phyloP scores from a whole-genome alignment of 2,888 invertebrate genomes.

The Taenaris catops region DNA sequence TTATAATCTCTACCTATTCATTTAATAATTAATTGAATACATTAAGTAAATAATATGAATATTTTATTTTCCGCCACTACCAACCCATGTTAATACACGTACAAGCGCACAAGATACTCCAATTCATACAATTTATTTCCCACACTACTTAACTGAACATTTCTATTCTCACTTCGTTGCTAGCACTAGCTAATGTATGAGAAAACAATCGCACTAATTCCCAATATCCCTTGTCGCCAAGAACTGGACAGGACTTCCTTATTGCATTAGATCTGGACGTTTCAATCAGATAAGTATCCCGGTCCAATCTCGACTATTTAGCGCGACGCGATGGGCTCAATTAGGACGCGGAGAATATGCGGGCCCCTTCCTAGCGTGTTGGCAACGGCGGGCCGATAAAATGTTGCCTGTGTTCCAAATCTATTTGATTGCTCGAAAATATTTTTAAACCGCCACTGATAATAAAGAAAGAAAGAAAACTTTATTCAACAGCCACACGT shows the following conservation, averaged over 20 bases:
- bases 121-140: no score
- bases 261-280: conserved; percentile 58
- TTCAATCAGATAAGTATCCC: conserved; percentile 66
- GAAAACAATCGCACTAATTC: conserved; percentile 31
- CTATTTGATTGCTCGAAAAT: background rate
- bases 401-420: background rate
- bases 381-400: conserved; percentile 12
- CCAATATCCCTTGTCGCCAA: conserved; percentile 50
- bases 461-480: no score
- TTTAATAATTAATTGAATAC: no score
- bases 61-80: no score
- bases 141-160: background rate
- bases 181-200: conserved; percentile 4
- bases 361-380: conserved; percentile 57
- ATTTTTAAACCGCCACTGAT: background rate
- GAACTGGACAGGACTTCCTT: conserved; percentile 63
- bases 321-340: conserved; percentile 75
- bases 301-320: conserved; percentile 73
- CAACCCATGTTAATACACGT: no score
- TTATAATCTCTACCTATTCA: no score
- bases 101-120: no score
- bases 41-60: no score
- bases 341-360: conserved; percentile 74
- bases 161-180: background rate
- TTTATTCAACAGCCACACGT: no score